Conservation (phyloP, 2,797 vertebrate species). For the Rhinatrema bivittatum region DNA sequence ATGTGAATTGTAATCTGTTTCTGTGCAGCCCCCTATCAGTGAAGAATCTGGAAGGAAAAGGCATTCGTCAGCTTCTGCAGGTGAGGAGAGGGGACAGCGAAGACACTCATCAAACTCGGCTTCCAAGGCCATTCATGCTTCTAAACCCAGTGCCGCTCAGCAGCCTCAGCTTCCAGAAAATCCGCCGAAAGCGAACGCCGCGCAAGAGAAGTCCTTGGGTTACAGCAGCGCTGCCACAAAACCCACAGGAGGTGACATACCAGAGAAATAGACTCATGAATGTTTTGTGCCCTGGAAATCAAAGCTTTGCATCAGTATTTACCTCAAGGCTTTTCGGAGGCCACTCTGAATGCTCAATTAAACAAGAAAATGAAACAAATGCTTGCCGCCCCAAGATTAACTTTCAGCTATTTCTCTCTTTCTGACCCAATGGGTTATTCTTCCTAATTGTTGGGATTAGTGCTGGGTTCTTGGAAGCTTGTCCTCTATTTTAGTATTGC, state of each 20-base stretch:
- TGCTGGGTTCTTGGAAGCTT: constrained; percentile 31
- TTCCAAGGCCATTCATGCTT: constrained; percentile 37
- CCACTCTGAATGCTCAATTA: constrained; percentile 25
- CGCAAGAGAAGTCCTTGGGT: constrained; percentile 13
- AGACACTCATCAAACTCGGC: constrained; percentile 58
- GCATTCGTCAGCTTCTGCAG: constrained; percentile 51
- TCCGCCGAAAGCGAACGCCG: constrained; percentile 10
- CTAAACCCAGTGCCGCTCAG: constrained; percentile 35
- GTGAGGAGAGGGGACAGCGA: constrained; percentile 58
- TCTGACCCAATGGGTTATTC: constrained; percentile 10
- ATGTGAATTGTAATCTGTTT: constrained; percentile 18
- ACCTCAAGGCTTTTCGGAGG: constrained; percentile 30
- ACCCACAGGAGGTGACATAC: constrained; percentile 30
- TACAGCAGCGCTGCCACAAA: constrained; percentile 11
- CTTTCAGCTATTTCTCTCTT: constrained; percentile 25
- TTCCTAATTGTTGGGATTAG: constrained; percentile 36
- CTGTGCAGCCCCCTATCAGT: constrained; percentile 76
- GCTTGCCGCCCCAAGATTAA: constrained; percentile 25
- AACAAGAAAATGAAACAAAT: constrained; percentile 41
- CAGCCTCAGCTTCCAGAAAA: constrained; percentile 23
- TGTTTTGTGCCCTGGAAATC: constrained; percentile 19
- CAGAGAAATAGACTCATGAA: constrained; percentile 45
- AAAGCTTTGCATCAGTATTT: constrained; percentile 22
- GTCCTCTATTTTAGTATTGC: constrained; percentile 41
- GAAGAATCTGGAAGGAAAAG: constrained; percentile 75